Percentiles rank a stretch among this genome's conserved stretches.
These are phyloP conservation scores for Chelonus insularis DNA, from an alignment of 1,140 invertebrate genomes.

Conservation along the genomic window DNA sequence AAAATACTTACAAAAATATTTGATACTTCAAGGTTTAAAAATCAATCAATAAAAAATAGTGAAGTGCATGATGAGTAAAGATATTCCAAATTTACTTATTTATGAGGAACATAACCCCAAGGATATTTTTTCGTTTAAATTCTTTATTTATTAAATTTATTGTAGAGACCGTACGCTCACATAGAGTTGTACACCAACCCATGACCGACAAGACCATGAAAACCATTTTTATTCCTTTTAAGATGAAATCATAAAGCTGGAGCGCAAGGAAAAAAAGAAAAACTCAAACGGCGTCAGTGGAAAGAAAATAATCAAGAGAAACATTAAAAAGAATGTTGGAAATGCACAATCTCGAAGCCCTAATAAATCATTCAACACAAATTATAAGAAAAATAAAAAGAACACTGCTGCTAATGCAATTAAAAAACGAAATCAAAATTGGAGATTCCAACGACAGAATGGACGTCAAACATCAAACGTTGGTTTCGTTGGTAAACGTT, in stretches of 20 bases:
- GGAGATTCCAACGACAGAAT: slow-evolving; percentile 22
- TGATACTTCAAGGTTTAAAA: too few relatives aligned
- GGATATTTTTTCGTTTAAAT: background rate
- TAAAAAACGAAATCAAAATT: slow-evolving; percentile 23
- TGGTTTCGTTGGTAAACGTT: slow-evolving; percentile 49
- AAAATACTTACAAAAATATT: too few relatives aligned
- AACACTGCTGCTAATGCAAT: slow-evolving; percentile 19
- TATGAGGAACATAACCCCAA: too few relatives aligned
- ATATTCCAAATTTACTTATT: too few relatives aligned
- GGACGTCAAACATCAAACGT: slow-evolving; percentile 32
- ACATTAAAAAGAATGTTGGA: slow-evolving; percentile 29
- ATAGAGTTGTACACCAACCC: background rate
- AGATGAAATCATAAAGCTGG: slow-evolving; percentile 61
- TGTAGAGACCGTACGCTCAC: slow-evolving; percentile 45
- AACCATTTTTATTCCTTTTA: slow-evolving; percentile 56
- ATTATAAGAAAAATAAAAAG: slow-evolving; percentile 33
- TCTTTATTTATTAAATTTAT: slow-evolving; percentile 27
- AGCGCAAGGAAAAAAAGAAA: slow-evolving; percentile 56
- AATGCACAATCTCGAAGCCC: slow-evolving; percentile 31
- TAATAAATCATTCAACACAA: slow-evolving; percentile 8
- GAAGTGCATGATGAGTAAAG: too few relatives aligned
- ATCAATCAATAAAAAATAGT: too few relatives aligned
- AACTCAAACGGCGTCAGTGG: slow-evolving; percentile 38
- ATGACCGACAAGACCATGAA: slow-evolving; percentile 25
- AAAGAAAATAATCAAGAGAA: slow-evolving; percentile 35